A percentile compares a stretch with the other conserved stretches of the same genome.
Conservation (phyloP, 2,888 invertebrate species). For the Amiota communis region DNA sequence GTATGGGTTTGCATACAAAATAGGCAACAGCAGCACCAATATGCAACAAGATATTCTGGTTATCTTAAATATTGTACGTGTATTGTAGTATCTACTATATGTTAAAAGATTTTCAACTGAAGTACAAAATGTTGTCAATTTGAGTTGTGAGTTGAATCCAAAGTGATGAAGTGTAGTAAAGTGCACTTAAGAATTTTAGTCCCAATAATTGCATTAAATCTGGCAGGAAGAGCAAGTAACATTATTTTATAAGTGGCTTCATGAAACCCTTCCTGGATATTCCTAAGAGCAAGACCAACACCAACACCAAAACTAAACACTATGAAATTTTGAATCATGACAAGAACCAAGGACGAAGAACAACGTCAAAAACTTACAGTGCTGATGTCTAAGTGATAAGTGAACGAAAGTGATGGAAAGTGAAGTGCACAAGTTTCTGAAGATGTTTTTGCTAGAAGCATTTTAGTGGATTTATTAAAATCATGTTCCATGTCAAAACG, state of each 20-base stretch:
- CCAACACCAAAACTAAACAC: no score
- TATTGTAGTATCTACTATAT: no score
- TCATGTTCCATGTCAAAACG: slow-evolving; percentile 10
- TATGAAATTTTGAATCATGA: background rate
- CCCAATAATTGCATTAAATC: slow-evolving; percentile 15
- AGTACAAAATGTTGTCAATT: background rate
- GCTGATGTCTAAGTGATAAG: background rate
- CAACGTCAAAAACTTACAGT: background rate
- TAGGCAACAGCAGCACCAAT: background rate
- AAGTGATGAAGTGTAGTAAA: background rate
- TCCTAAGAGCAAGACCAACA: background rate
- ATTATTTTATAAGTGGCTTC: slow-evolving; percentile 9
- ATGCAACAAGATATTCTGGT: background rate
- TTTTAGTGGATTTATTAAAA: slow-evolving; percentile 23
- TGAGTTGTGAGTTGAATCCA: background rate
- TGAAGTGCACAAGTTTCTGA: slow-evolving; percentile 9
- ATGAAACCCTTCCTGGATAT: background rate
- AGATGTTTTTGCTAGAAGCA: slow-evolving; percentile 19
- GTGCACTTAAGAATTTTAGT: slow-evolving; percentile 8
- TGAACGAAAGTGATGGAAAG: background rate
- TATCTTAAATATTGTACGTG: no score
- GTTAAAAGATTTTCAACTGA: no score
- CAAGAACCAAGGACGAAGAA: background rate
- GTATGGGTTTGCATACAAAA: slow-evolving; percentile 5
- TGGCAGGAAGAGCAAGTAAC: background rate